phyloP scores from a whole-genome alignment of 2,888 invertebrate genomes.

The Dichetophora obliterata region DNA sequence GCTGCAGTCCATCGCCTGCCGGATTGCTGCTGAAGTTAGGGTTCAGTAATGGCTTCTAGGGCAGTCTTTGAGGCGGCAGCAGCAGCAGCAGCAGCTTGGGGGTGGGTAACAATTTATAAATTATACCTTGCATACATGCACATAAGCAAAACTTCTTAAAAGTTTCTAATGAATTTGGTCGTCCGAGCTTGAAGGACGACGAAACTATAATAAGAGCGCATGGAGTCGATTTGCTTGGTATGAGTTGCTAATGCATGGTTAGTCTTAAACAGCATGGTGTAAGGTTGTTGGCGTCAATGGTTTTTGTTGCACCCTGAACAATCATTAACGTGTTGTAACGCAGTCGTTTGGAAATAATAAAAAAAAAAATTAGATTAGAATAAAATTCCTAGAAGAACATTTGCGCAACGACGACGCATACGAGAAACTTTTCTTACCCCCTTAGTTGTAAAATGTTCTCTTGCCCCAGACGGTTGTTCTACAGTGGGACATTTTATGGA shows the following conservation, averaged over 20 bases:
- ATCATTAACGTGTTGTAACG: slow-evolving; percentile 36
- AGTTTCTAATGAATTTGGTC: slow-evolving; percentile 52
- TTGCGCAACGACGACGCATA: slow-evolving; percentile 53
- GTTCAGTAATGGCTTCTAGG: slow-evolving; percentile 14
- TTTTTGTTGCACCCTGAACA: slow-evolving; percentile 32
- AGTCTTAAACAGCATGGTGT: neutral
- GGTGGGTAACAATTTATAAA: neutral
- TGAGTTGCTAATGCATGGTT: neutral
- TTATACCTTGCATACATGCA: neutral
- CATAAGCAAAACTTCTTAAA: slow-evolving; percentile 50
- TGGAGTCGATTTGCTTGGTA: neutral
- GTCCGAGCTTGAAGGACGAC: neutral
- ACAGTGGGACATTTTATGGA: neutral
- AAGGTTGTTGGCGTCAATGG: neutral
- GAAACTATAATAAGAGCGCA: neutral
- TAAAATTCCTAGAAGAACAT: slow-evolving; percentile 64
- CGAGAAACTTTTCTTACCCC: slow-evolving; percentile 51
- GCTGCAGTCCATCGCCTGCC: neutral
- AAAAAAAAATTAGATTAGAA: slow-evolving; percentile 51
- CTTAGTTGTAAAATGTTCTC: slow-evolving; percentile 2
- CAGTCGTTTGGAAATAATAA: slow-evolving; percentile 50
- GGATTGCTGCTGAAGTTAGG: neutral
- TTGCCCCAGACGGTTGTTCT: neutral
- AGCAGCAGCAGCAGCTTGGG: neutral
- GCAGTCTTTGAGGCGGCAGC: neutral